Base-by-base conservation (phyloP, 2,797 vertebrate genomes). In the Petrocephalus sullivani region DNA sequence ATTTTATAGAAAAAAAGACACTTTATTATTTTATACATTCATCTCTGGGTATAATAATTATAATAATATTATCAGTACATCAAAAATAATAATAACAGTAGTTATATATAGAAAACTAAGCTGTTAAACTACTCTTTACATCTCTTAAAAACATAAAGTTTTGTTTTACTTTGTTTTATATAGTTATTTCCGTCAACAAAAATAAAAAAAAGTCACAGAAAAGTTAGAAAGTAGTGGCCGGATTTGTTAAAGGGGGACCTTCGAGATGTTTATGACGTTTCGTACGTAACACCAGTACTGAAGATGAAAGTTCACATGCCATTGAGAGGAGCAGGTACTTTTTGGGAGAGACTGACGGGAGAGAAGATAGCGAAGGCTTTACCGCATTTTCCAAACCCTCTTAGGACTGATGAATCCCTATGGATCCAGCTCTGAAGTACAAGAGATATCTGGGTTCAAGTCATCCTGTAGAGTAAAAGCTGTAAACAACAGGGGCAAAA, bases 41-140 rank as follows among this genome's bases (percentile, higher is more conserved):
- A 94, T 94, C 91, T 95, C 91, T 95, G 93, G 91, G 91, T 94
- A 95, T 93, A 95, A 92, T 93, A 91, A 93, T 93, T 93, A 91
- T 93, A 93, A 93, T 89, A 53, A 90, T 92, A 92, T 93, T 94
- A 94, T 91, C 91, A 93, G 90, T 91, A 95, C 93, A 91, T 95
- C 94, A 95, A 96, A 95, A 95, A 96, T 95, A 95, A 95, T 94
- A 93, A 91, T 87, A 16, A 81, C 93, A 91, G 88, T 92, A 89
- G 84, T 92, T 92, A 93, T 93, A 92, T 91, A 92, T 95, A 95
- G 93, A 95, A 95, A 96, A 95, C 94, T 95, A 95, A 93, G 93
- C 93, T 93, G 93, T 94, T 94, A 92, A 93, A 93, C 93, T 95
- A 94, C 92, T 95, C 92, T 94, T 91, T 90, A 94, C 90, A 91